Evolutionary conservation across 2,797 vertebrate genomes (phyloP).

Genomic region (Cirrhinus molitorella): DNA sequence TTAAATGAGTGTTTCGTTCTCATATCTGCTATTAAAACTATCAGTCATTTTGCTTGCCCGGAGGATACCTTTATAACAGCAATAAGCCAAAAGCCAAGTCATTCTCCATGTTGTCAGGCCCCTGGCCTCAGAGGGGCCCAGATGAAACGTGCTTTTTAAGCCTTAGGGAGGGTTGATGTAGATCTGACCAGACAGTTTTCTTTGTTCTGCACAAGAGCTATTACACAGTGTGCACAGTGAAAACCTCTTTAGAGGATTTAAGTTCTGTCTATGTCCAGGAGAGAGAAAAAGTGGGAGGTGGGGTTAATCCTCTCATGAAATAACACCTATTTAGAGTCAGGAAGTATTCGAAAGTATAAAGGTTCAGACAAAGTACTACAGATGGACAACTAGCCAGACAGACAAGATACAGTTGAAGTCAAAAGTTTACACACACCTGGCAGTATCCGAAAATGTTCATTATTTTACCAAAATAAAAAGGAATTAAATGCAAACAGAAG

Average conservation of each 20-base stretch:
- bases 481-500: too few species aligned
- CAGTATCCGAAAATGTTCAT: too few species aligned
- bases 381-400: too few species aligned
- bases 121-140: constrained; percentile 64
- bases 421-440: too few species aligned
- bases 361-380: neutral
- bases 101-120: constrained; percentile 53
- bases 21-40: constrained; percentile 21
- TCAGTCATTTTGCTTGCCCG: constrained; percentile 27
- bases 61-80: constrained; percentile 12
- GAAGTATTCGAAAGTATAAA: neutral
- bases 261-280: constrained; percentile 50
- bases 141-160: constrained; percentile 68
- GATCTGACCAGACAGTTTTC: constrained; percentile 67
- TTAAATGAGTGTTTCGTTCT: constrained; percentile 34
- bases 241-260: constrained; percentile 60
- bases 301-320: neutral
- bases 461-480: too few species aligned
- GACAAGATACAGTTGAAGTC: neutral
- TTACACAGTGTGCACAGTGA: constrained; percentile 67
- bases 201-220: constrained; percentile 69
- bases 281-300: constrained; percentile 41
- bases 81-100: constrained; percentile 46
- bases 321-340: neutral
- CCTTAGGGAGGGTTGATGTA: constrained; percentile 67